Conservation (phyloP, 2,113 vertebrate genomes). For the Tragelaphus scriptus region DNA sequence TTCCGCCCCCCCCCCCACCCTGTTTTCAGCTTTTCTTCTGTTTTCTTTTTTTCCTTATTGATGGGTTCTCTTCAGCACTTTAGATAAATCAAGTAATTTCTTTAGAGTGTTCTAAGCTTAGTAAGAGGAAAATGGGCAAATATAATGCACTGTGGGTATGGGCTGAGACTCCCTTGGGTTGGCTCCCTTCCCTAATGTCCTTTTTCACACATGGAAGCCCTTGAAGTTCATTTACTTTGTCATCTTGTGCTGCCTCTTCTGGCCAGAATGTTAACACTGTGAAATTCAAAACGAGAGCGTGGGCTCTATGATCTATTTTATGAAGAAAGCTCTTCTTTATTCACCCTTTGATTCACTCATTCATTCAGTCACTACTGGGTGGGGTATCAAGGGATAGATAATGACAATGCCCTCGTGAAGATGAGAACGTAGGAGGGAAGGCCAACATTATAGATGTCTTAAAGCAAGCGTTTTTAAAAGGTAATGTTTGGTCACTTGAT, state of each 20-base stretch:
- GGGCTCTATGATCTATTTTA: background rate
- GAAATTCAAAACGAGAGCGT: background rate
- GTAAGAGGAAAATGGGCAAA: background rate
- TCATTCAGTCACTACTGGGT: background rate
- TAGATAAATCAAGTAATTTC: background rate
- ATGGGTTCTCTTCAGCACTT: background rate
- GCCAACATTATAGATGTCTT: background rate
- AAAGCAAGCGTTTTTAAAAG: background rate
- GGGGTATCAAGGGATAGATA: background rate
- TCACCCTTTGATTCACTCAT: background rate
- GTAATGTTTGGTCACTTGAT: background rate
- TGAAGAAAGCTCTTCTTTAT: background rate
- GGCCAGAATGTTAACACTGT: background rate
- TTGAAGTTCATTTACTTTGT: background rate
- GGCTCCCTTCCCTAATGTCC: background rate
- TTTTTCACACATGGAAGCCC: background rate
- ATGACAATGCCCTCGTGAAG: background rate
- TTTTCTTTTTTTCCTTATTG: background rate
- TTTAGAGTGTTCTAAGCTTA: background rate
- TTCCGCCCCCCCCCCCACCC: background rate
- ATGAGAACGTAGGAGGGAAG: background rate
- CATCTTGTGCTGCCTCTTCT: background rate
- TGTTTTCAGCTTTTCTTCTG: background rate
- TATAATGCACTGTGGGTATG: fast-evolving
- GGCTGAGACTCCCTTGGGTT: background rate